Base-by-base conservation (phyloP, 2,888 invertebrate genomes). In the Leucoma salicis region DNA sequence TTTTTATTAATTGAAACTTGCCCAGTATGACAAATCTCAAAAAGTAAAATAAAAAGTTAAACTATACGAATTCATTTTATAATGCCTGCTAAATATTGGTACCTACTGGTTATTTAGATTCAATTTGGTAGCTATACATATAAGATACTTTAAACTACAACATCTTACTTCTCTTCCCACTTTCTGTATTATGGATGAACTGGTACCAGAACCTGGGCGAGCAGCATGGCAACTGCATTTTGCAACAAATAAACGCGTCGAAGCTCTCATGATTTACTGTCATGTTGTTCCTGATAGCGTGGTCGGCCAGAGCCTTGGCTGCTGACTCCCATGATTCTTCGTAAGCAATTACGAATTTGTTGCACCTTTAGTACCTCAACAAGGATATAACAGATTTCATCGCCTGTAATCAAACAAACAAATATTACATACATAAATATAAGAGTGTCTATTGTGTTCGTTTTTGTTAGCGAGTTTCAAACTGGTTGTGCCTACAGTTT, bases 371-470 rank as follows among this genome's bases (percentile, higher is more conserved):
- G 86, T 98, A 96, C 42, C 93, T 92, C 66, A 99, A 90, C 45
- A 99, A 91, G 0, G 98, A 94, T 78, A 99, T 94, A 64, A 99
- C 95, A 32, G 98, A 98, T 88, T 98, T 97, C 46, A 96, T 97
- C 52, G 98, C 97, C 94, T 97, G 81, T 34, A 87, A 85, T 47
- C 28, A 0, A 98, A 21, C 1, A 4, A 2, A 21, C 6, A 3
- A 21, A 2, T 21, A 21, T 21, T 16, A 4, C 16, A 94, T 78
- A 99, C 94, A 64, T n/a, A n/a, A n/a, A n/a, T n/a, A n/a, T n/a
- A n/a, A n/a, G n/a, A n/a, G n/a, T n/a, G n/a, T n/a, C n/a, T n/a
- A n/a, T n/a, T n/a, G n/a, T n/a, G n/a, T n/a, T n/a, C n/a, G n/a
- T n/a, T n/a, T n/a, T n/a, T n/a, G n/a, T n/a, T n/a, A n/a, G n/a